Conservation (phyloP, 2,113 vertebrate genomes). For the Phylloscopus trochiloides region DNA sequence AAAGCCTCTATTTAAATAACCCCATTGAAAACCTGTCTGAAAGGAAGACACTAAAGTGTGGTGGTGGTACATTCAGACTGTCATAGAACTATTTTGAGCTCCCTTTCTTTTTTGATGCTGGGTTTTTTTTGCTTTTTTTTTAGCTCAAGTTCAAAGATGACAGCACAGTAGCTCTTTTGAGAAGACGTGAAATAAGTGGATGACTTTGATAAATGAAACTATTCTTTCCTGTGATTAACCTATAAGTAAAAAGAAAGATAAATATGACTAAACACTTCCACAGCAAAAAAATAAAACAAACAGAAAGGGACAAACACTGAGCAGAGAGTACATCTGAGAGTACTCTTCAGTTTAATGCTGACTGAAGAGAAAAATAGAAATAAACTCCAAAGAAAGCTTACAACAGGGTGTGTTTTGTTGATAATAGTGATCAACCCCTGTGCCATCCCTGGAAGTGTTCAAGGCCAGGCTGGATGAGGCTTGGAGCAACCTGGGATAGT, state of each 20-base stretch:
- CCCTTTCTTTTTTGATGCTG: not conserved
- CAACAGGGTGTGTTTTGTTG: not conserved
- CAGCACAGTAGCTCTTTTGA: not conserved
- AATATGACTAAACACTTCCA: not conserved
- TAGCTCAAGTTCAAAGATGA: conserved; percentile 11
- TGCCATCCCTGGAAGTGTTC: not conserved
- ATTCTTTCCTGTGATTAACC: not conserved
- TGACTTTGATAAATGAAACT: conserved; percentile 37
- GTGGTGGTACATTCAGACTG: not conserved
- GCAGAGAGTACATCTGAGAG: not conserved
- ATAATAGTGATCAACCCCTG: not conserved
- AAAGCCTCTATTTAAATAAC: not conserved
- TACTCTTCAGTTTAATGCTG: not conserved
- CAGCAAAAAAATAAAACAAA: not conserved
- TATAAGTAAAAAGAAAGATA: not conserved
- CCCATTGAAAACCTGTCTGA: not conserved
- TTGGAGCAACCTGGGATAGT: not conserved
- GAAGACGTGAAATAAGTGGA: not conserved
- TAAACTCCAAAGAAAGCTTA: not conserved
- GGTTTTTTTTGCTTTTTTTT: not conserved
- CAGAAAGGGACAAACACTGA: not conserved
- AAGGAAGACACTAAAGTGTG: not conserved
- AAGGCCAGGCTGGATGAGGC: not conserved
- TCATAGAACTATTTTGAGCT: conserved; percentile 15
- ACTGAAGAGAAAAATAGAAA: not conserved